Conservation (phyloP, 1,140 invertebrate species). For the Popillia japonica region DNA sequence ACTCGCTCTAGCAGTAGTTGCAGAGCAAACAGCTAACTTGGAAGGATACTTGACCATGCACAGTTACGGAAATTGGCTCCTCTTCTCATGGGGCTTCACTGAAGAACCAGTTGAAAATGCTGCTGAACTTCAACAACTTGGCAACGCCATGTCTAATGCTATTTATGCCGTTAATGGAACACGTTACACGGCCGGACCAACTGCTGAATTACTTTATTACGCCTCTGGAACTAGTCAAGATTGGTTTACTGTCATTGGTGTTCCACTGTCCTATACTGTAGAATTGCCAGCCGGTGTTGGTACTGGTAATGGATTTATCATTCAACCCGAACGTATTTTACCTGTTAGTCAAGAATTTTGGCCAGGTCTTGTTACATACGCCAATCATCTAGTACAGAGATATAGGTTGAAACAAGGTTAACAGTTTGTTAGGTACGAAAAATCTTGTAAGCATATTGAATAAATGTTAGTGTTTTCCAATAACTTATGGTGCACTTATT, state of each 20-base stretch:
- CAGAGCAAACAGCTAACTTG: conserved; percentile 60
- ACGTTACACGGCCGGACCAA: not conserved
- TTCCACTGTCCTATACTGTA: not conserved
- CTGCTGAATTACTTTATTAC: not conserved
- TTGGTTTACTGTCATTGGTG: conserved; percentile 15
- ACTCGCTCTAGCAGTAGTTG: conserved; percentile 66
- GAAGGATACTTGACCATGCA: conserved; percentile 77
- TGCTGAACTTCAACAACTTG: conserved; percentile 56
- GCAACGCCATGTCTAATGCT: conserved; percentile 39
- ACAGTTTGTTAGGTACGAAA: too few relatives aligned
- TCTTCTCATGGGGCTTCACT: conserved; percentile 75
- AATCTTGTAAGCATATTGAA: too few relatives aligned
- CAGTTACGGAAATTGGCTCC: conserved; percentile 71
- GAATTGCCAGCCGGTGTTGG: conserved; percentile 23
- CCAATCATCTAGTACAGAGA: not conserved
- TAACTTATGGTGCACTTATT: too few relatives aligned
- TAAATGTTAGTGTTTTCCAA: too few relatives aligned
- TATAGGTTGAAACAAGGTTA: too few relatives aligned
- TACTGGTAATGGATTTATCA: not conserved
- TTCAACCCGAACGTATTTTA: not conserved
- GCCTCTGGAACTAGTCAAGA: not conserved
- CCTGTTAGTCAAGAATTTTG: not conserved
- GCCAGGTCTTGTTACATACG: not conserved
- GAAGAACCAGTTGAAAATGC: conserved; percentile 64
- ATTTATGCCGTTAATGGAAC: conserved; percentile 59